phyloP scores from a whole-genome alignment of 2,113 vertebrate genomes.

The Sakesphorus luctuosus region DNA sequence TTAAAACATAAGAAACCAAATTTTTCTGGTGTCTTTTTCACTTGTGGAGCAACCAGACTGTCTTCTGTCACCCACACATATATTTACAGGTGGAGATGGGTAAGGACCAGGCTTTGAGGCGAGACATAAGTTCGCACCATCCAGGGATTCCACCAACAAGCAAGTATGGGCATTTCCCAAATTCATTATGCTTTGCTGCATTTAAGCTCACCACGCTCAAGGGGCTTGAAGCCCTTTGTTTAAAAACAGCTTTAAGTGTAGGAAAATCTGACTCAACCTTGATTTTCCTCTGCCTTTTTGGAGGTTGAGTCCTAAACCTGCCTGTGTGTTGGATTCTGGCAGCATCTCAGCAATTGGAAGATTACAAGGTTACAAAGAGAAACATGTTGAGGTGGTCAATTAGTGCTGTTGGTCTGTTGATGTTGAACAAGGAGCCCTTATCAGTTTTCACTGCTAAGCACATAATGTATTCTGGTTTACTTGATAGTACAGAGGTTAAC shows the following conservation, averaged over 20 bases:
- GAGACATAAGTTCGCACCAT: not conserved
- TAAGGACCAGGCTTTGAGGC: not conserved
- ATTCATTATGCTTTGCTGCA: not conserved
- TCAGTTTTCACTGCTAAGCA: not conserved
- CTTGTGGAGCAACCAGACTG: not conserved
- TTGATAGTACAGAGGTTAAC: conserved; percentile 34
- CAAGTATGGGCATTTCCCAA: not conserved
- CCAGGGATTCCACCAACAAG: not conserved
- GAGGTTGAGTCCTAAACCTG: not conserved
- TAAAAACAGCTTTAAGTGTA: not conserved
- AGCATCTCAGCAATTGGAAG: not conserved
- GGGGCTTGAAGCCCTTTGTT: not conserved
- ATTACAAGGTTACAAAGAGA: not conserved
- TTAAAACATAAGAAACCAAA: not conserved
- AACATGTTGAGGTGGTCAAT: not conserved
- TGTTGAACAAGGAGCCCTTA: not conserved
- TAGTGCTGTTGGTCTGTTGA: not conserved
- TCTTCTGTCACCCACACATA: not conserved
- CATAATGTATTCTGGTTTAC: not conserved
- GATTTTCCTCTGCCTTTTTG: not conserved
- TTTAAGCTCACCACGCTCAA: not conserved
- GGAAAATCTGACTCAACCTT: not conserved
- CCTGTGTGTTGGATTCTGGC: not conserved
- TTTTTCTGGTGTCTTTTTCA: not conserved
- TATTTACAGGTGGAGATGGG: not conserved